phyloP scores from a whole-genome alignment of 2,888 invertebrate species.

The Melanostoma mellinum region DNA sequence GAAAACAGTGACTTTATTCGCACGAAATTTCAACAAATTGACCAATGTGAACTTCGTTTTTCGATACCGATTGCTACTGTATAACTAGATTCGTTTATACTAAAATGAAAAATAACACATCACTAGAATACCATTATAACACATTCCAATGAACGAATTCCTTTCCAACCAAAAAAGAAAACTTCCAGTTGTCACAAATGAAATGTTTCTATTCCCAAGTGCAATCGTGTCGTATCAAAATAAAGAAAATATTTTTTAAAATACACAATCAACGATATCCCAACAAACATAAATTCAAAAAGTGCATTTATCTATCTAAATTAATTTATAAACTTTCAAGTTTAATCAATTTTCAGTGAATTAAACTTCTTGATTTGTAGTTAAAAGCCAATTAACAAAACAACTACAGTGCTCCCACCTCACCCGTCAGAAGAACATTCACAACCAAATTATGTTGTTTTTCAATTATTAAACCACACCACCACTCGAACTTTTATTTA shows the following conservation, averaged over 20 bases:
- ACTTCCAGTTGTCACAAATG: constrained; percentile 60
- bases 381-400: constrained; percentile 20
- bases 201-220: constrained; percentile 68
- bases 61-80: no score
- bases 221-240: constrained; percentile 73
- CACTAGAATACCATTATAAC: constrained; percentile 6
- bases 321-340: no score
- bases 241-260: constrained; percentile 42
- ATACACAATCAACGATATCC: background rate
- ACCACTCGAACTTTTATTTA: background rate
- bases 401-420: constrained; percentile 38
- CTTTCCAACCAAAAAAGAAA: constrained; percentile 40
- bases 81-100: no score
- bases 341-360: constrained; percentile 18
- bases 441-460: constrained; percentile 52
- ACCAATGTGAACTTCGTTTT: no score
- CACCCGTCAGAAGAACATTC: constrained; percentile 35
- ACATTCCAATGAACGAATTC: constrained; percentile 35
- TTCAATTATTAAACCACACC: constrained; percentile 22
- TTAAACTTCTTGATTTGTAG: background rate
- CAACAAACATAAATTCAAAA: background rate
- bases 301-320: constrained; percentile 17
- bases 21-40: no score
- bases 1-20: no score
- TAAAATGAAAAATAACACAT: constrained; percentile 14